Conservation (phyloP, 2,888 invertebrate genomes). For the Notocelia uddmanniana region DNA sequence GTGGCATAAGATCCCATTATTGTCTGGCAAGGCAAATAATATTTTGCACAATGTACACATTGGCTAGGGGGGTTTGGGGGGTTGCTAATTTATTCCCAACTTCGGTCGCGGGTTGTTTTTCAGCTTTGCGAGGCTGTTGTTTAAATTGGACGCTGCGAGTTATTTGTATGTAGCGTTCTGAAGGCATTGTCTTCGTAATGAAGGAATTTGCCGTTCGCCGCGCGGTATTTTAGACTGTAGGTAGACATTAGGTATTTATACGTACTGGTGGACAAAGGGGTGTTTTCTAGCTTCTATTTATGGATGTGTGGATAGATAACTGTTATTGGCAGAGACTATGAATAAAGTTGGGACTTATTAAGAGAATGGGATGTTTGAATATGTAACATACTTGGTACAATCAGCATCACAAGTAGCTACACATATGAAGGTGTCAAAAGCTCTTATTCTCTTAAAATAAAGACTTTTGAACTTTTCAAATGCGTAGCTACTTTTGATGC, state of each 20-base stretch:
- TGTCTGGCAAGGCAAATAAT: constrained; percentile 90
- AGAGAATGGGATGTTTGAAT: neutral
- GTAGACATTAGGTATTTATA: constrained; percentile 6
- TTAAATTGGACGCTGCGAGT: constrained; percentile 83
- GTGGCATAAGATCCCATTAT: constrained; percentile 84
- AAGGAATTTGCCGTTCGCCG: constrained; percentile 75
- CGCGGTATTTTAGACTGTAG: constrained; percentile 53
- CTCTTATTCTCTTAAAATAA: too few species aligned
- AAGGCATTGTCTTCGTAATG: constrained; percentile 79
- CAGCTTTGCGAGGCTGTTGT: constrained; percentile 85
- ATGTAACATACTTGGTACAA: neutral
- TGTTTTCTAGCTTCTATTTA: neutral
- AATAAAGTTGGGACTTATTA: neutral
- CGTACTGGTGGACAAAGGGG: constrained; percentile 16
- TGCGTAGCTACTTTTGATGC: too few species aligned
- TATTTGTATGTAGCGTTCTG: constrained; percentile 80
- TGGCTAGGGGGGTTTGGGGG: constrained; percentile 78
- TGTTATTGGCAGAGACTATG: neutral
- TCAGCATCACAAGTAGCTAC: too few species aligned
- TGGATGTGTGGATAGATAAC: neutral
- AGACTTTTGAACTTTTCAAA: too few species aligned
- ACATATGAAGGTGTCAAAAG: too few species aligned
- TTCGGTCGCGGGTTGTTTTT: constrained; percentile 86
- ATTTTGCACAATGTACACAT: constrained; percentile 90
- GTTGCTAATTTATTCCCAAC: constrained; percentile 85